Evolutionary conservation across 2,797 vertebrate species (phyloP).

Genomic region (Brotula barbata): DNA sequence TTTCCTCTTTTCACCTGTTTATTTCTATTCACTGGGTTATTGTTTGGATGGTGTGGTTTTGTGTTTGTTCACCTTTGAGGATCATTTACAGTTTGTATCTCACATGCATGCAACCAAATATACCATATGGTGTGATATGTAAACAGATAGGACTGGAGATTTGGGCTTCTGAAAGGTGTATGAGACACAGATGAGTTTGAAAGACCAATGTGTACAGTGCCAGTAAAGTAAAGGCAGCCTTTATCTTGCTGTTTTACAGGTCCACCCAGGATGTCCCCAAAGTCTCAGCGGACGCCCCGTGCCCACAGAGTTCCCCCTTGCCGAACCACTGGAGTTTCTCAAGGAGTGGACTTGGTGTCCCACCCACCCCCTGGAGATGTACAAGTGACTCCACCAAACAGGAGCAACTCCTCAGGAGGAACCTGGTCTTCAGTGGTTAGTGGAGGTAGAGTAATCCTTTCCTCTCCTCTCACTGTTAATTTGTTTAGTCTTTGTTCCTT

Average conservation of each 20-base stretch:
- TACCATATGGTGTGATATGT: slow-evolving; percentile 22
- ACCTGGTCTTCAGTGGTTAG: slow-evolving; percentile 99
- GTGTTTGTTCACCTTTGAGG: slow-evolving; percentile 36
- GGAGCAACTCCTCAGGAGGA: slow-evolving; percentile 91
- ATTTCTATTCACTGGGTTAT: slow-evolving; percentile 33
- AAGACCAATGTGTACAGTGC: slow-evolving; percentile 10
- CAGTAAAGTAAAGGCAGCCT: slow-evolving; percentile 10
- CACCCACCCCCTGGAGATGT: slow-evolving; percentile 89
- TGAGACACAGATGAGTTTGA: slow-evolving; percentile 18
- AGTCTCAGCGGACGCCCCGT: slow-evolving; percentile 95
- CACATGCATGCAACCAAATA: slow-evolving; percentile 59
- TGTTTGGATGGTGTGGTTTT: slow-evolving; percentile 51
- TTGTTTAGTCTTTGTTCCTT: background rate
- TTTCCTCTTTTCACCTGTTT: slow-evolving; percentile 18
- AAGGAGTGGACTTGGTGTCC: slow-evolving; percentile 90
- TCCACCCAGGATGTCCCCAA: slow-evolving; percentile 98
- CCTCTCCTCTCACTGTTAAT: background rate
- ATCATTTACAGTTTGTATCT: slow-evolving; percentile 42
- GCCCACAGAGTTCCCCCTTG: slow-evolving; percentile 91
- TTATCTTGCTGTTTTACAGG: slow-evolving; percentile 72
- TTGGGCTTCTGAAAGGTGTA: slow-evolving; percentile 14
- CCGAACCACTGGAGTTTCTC: slow-evolving; percentile 85
- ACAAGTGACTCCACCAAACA: slow-evolving; percentile 82
- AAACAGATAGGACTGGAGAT: slow-evolving; percentile 1
- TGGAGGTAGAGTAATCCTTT: slow-evolving; percentile 81